A percentile compares a stretch with the other conserved stretches of the same genome.
Conservation (phyloP, 1,140 invertebrate genomes). For the Drosophila varians region DNA sequence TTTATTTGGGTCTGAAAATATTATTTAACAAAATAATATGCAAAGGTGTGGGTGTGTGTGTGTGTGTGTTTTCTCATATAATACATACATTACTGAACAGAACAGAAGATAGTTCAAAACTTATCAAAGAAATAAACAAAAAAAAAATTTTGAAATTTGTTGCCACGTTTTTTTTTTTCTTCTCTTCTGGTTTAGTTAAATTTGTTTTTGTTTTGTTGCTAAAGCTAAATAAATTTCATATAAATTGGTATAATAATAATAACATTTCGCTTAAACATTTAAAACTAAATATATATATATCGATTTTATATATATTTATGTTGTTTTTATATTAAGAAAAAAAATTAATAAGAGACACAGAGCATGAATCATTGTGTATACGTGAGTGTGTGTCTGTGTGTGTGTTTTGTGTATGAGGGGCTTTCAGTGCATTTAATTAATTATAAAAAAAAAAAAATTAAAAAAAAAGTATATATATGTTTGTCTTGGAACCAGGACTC, state of each 20-base stretch:
- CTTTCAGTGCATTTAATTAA: constrained; percentile 57
- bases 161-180: constrained; percentile 69
- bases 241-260: constrained; percentile 78
- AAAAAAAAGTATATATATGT: constrained; percentile 26
- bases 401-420: constrained; percentile 11
- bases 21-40: constrained; percentile 33
- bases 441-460: constrained; percentile 26
- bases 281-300: constrained; percentile 50
- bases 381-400: constrained; percentile 8
- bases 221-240: constrained; percentile 81
- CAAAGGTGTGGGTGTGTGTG: constrained; percentile 28
- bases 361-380: constrained; percentile 56
- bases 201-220: constrained; percentile 56
- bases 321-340: constrained; percentile 32
- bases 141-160: constrained; percentile 62
- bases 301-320: constrained; percentile 26
- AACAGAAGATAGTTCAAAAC: constrained; percentile 41
- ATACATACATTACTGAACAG: constrained; percentile 47
- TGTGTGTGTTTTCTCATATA: constrained; percentile 25
- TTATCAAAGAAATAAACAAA: constrained; percentile 45
- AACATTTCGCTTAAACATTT: constrained; percentile 73
- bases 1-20: constrained; percentile 11
- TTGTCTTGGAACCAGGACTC: constrained; percentile 7
- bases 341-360: constrained; percentile 65
- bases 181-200: constrained; percentile 38